phyloP scores from a whole-genome alignment of 2,797 vertebrate genomes.

The Mionectes olivaceus region DNA sequence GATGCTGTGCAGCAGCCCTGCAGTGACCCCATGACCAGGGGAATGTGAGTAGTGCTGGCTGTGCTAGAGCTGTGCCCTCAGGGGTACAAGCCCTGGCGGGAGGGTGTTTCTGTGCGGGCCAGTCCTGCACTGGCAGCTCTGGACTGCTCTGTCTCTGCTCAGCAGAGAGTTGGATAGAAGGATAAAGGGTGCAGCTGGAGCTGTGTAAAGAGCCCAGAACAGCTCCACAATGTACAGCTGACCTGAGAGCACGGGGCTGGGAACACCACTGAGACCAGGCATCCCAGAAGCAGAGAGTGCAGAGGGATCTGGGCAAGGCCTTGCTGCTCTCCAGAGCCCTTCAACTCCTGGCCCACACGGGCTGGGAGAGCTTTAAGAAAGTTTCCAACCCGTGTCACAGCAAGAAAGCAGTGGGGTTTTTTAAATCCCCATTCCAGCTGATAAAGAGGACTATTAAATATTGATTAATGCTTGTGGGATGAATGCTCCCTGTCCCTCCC shows the following conservation, averaged over 20 bases:
- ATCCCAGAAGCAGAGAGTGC: background rate
- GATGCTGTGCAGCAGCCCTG: background rate
- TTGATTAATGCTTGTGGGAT: background rate
- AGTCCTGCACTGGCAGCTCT: background rate
- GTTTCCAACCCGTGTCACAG: background rate
- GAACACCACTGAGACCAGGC: background rate
- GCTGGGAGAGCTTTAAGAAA: background rate
- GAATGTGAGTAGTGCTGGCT: background rate
- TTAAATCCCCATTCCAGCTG: background rate
- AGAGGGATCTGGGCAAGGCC: background rate
- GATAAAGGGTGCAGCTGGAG: background rate
- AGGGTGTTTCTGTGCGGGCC: too few relatives aligned
- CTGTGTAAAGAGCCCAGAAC: background rate
- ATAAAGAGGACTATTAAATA: background rate
- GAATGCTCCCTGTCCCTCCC: background rate
- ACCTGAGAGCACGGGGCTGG: background rate
- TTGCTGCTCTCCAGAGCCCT: background rate
- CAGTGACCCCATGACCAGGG: rapidly evolving
- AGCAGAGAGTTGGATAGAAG: background rate
- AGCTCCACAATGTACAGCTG: background rate
- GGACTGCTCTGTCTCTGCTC: background rate
- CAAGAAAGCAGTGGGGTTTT: background rate
- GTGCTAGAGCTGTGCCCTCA: background rate
- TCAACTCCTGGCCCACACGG: background rate
- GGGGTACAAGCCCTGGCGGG: background rate